phyloP scores from a whole-genome alignment of 2,113 vertebrate species.

The Thalassarche chlororhynchos region DNA sequence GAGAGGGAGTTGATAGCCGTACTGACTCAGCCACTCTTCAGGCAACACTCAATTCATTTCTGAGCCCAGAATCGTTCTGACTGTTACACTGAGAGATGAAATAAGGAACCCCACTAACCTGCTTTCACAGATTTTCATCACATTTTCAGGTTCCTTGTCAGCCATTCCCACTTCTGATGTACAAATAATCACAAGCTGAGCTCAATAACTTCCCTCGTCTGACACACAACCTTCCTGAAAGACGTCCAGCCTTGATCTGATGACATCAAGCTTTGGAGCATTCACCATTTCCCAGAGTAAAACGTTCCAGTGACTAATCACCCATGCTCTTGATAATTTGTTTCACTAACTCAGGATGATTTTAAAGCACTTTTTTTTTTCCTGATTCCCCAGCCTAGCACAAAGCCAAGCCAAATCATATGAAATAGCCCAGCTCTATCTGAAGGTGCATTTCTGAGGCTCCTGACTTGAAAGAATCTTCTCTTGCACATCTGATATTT shows the following conservation, averaged over 20 bases:
- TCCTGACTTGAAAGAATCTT: background rate
- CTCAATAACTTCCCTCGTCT: background rate
- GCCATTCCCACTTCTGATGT: background rate
- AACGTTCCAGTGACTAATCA: background rate
- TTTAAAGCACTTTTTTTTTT: background rate
- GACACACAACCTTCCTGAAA: slow-evolving; percentile 1
- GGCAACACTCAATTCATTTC: slow-evolving; percentile 14
- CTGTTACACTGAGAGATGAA: background rate
- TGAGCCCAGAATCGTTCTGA: background rate
- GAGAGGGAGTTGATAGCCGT: background rate
- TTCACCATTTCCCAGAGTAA: background rate
- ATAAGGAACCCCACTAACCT: background rate
- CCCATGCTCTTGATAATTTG: background rate
- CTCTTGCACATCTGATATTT: background rate
- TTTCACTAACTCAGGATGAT: background rate
- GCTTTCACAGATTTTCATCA: background rate
- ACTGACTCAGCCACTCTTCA: slow-evolving; percentile 4
- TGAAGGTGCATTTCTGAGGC: background rate
- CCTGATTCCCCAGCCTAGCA: background rate
- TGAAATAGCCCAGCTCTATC: background rate
- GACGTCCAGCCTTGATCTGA: slow-evolving; percentile 8
- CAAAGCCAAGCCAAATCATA: background rate
- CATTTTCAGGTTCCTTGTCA: background rate
- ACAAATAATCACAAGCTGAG: background rate
- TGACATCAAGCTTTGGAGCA: background rate